A percentile compares a stretch with the other conserved stretches of the same genome.
These are phyloP conservation scores for Formica aserva DNA, from an alignment of 2,888 invertebrate genomes.

Conservation along the genomic window DNA sequence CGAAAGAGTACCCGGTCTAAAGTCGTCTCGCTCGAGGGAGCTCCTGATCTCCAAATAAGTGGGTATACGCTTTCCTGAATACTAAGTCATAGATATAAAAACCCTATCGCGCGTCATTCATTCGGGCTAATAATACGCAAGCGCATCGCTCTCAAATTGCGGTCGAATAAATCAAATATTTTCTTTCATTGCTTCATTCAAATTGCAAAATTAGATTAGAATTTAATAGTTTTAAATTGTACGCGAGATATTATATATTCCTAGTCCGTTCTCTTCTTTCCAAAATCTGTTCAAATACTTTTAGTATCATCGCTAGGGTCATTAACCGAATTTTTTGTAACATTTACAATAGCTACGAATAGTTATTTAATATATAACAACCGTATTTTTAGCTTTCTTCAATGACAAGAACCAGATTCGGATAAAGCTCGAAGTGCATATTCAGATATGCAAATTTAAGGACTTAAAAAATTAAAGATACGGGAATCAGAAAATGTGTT, in stretches of 20 bases:
- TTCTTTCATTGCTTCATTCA: slow-evolving; percentile 14
- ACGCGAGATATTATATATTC: background rate
- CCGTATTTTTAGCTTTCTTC: slow-evolving; percentile 24
- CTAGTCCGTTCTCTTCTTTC: background rate
- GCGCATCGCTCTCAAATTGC: slow-evolving; percentile 12
- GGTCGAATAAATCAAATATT: background rate
- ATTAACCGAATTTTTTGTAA: slow-evolving; percentile 27
- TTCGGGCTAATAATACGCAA: slow-evolving; percentile 60
- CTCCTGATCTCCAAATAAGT: slow-evolving; percentile 85
- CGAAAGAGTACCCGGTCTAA: slow-evolving; percentile 77
- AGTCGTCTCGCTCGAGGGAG: slow-evolving; percentile 75
- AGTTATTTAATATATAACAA: slow-evolving; percentile 8
- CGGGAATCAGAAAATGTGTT: background rate
- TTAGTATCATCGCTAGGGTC: slow-evolving; percentile 29
- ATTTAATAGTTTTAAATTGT: slow-evolving; percentile 2
- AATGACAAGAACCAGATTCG: background rate
- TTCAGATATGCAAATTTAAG: slow-evolving; percentile 13
- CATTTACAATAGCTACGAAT: slow-evolving; percentile 21
- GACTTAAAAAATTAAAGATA: slow-evolving; percentile 9
- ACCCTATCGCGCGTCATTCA: slow-evolving; percentile 54
- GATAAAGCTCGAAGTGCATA: background rate
- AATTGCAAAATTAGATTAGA: slow-evolving; percentile 38
- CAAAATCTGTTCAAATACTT: slow-evolving; percentile 19
- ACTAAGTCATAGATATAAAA: slow-evolving; percentile 79
- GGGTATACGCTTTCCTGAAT: slow-evolving; percentile 84